Conservation (phyloP, 2,888 invertebrate genomes). For the Meta bourneti region DNA sequence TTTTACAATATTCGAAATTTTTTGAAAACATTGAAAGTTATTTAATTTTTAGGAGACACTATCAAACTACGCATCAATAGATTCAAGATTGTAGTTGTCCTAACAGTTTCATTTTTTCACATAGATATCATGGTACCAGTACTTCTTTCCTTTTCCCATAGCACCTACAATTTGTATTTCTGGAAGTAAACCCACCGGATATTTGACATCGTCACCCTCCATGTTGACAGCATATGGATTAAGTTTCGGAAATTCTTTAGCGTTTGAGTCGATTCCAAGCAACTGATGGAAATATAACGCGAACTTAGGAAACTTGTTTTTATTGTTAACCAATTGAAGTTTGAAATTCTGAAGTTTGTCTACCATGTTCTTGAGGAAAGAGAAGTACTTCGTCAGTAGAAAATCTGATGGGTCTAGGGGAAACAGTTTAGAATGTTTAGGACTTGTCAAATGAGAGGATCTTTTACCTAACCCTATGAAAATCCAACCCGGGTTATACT, state of each 20-base stretch:
- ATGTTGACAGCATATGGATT: background rate
- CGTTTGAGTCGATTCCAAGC: background rate
- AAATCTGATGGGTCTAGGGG: background rate
- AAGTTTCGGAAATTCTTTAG: background rate
- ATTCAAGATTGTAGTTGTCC: background rate
- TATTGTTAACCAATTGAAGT: background rate
- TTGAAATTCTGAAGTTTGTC: constrained; percentile 12
- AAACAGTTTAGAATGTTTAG: background rate
- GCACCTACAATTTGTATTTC: background rate
- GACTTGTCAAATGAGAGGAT: background rate
- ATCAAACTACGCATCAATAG: background rate
- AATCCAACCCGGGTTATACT: constrained; percentile 67
- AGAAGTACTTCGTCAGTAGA: constrained; percentile 11
- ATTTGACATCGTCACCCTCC: too few species aligned
- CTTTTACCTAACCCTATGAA: constrained; percentile 71
- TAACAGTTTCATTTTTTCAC: background rate
- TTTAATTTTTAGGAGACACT: too few species aligned
- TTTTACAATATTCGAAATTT: too few species aligned
- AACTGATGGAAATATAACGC: background rate
- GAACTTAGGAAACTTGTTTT: too few species aligned
- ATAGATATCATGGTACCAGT: background rate
- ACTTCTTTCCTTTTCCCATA: background rate
- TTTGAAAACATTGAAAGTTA: too few species aligned
- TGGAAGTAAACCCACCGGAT: background rate
- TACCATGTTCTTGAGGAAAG: constrained; percentile 20